These are phyloP conservation scores for Pristionchus arcanus DNA, from an alignment of 2,888 invertebrate species.

Conservation along the genomic window DNA sequence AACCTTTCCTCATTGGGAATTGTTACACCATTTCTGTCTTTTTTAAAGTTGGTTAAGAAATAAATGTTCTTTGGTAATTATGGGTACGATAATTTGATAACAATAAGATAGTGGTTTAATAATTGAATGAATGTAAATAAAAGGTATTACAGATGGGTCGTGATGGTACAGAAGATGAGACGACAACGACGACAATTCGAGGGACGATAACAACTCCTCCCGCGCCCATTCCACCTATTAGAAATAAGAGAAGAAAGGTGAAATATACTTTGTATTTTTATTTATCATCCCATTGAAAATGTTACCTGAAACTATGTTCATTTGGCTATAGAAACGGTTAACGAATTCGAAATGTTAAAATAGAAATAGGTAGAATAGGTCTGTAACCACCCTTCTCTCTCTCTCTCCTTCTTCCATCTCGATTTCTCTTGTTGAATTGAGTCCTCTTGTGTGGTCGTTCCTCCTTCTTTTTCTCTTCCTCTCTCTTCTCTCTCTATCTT, in stretches of 20 bases:
- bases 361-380: not conserved
- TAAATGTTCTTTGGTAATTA: too few species aligned
- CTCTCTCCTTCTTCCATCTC: not conserved
- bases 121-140: not conserved
- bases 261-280: not conserved
- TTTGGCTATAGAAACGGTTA: too few species aligned
- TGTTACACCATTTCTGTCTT: not conserved
- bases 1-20: not conserved
- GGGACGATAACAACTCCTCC: constrained; percentile 37
- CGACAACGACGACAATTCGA: not conserved
- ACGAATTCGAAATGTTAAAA: too few species aligned
- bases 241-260: constrained; percentile 47
- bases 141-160: not conserved
- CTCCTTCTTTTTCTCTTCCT: constrained; percentile 3
- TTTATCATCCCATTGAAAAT: not conserved
- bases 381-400: not conserved
- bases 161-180: not conserved
- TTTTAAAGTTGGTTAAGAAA: too few species aligned
- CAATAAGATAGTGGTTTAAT: not conserved
- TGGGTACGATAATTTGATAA: too few species aligned
- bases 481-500: not conserved
- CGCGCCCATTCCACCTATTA: constrained; percentile 50
- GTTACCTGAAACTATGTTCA: too few species aligned
- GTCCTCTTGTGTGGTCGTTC: constrained; percentile 18
- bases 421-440: not conserved